Conservation (phyloP, 2,888 invertebrate genomes). For the Parnassius mnemosyne region DNA sequence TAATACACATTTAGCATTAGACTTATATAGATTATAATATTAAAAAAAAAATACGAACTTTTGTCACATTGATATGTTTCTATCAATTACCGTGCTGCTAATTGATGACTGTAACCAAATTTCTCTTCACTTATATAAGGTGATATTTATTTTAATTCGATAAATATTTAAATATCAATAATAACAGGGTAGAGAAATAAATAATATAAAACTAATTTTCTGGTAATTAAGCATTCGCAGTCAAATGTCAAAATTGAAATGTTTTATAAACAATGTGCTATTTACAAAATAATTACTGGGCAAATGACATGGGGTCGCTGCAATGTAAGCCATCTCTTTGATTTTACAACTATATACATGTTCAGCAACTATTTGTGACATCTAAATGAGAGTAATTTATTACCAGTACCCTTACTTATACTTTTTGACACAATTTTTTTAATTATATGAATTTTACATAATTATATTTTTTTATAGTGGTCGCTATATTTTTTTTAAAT, state of each 20-base stretch:
- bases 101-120: neutral
- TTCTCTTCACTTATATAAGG: neutral
- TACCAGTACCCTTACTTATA: too few relatives aligned
- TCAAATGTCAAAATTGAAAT: slow-evolving; percentile 11
- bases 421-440: too few relatives aligned
- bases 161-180: slow-evolving; percentile 22
- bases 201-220: slow-evolving; percentile 6
- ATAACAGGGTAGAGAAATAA: slow-evolving; percentile 21
- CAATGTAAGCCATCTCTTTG: too few relatives aligned
- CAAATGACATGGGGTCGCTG: too few relatives aligned
- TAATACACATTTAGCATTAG: slow-evolving; percentile 13
- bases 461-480: too few relatives aligned
- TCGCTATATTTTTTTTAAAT: too few relatives aligned
- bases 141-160: slow-evolving; percentile 2
- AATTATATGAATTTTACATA: too few relatives aligned
- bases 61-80: slow-evolving; percentile 1
- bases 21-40: slow-evolving; percentile 5
- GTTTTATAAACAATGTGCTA: too few relatives aligned
- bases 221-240: neutral
- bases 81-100: slow-evolving; percentile 15
- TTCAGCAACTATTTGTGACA: too few relatives aligned
- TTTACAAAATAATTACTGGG: too few relatives aligned
- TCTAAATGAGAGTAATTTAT: too few relatives aligned
- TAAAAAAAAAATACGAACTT: neutral
- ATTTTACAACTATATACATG: too few relatives aligned